Base-by-base conservation (phyloP, 92 coral and sea anemone species). In the Montipora capitata region DNA sequence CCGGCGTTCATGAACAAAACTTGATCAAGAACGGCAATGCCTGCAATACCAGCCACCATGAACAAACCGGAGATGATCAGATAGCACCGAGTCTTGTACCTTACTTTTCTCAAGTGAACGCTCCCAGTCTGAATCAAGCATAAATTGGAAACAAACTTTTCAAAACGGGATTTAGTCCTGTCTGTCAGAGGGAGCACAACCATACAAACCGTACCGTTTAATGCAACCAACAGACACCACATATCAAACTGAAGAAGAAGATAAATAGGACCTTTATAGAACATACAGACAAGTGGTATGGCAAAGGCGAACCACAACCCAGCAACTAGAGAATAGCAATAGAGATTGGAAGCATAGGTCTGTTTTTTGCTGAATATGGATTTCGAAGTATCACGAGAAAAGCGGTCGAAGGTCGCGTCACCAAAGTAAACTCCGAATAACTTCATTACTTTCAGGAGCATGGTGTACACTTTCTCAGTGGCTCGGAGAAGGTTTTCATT, bases 161-260 rank as follows among this genome's bases (percentile, higher is more conserved):
- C 38, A 4, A 83, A 61, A 40, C 87, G 61, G 3, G 87, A 83
- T 7, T 83, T 59, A 18, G 40, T 59, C 35, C 13, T 10, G 7
- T 27, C 15, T 4, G 79, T 18, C 15, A 42, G 17, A 18, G 79
- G 87, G 58, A 83, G 56, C 20, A 83, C 71, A 8, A 83, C 15
- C 59, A 83, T 12, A 17, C 45, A 71, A 27, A 61, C 44, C 0
- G 70, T 83, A 0, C 35, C 48, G 71, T 59, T 57, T 3, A 83
- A n/a, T 20, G 79, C 79, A 10, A 57, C 66, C n/a, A 57, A 43
- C 0, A 71, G 51, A 42, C 20, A 17, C 61, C 79, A 72, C 14
- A 44, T 13, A 18, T 10, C 59, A 6, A 49, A 16, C 40, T 68
- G 1, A 5, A 81, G 7, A 52, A 81, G 44, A 16, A 52, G 12